phyloP scores from a whole-genome alignment of 2,113 vertebrate species.

The Dicerorhinus sumatrensis region DNA sequence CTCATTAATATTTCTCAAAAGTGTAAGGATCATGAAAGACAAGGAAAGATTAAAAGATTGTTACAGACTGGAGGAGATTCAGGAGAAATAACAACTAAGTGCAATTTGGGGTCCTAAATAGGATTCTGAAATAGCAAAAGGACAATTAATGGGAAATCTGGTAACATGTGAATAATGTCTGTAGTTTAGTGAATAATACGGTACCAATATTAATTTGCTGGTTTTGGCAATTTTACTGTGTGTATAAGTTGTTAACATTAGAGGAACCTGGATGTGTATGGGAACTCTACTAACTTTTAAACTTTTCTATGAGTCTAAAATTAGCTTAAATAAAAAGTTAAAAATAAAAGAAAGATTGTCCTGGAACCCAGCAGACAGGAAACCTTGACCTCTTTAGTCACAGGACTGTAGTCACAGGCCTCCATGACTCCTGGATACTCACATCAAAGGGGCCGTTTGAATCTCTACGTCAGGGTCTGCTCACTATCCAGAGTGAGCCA shows the following conservation, averaged over 20 bases:
- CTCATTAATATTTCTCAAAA: neutral
- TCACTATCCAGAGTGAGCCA: neutral
- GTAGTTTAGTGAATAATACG: neutral
- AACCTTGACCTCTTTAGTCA: neutral
- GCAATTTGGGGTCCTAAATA: neutral
- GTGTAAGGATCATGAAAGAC: neutral
- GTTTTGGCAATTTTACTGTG: neutral
- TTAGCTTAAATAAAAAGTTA: neutral
- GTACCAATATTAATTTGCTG: neutral
- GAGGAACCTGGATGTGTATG: neutral
- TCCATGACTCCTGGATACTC: neutral
- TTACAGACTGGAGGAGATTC: neutral
- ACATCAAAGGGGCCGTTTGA: rapidly evolving
- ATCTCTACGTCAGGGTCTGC: neutral
- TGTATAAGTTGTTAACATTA: neutral
- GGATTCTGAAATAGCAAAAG: neutral
- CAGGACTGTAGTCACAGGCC: neutral
- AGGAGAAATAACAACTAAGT: neutral
- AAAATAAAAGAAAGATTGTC: neutral
- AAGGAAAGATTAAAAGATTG: neutral
- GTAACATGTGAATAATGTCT: neutral
- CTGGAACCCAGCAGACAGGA: neutral
- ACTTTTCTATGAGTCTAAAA: neutral
- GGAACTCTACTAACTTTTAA: neutral
- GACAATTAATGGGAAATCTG: neutral